Conservation (phyloP, 2,797 vertebrate species). For the Spondyliosoma cantharus region DNA sequence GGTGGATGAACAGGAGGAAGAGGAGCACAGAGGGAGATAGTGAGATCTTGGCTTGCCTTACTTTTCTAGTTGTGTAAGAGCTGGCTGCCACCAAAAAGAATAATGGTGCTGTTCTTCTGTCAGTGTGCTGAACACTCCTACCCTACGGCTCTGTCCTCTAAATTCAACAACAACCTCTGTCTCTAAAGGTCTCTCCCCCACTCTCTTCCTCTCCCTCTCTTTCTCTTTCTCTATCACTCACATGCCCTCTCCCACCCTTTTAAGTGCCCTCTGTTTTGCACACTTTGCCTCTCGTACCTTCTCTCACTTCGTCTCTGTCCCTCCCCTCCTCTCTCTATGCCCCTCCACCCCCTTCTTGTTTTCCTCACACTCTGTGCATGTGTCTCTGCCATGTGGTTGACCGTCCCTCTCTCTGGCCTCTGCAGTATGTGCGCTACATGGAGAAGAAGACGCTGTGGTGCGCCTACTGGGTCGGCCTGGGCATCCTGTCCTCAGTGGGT, state of each 20-base stretch:
- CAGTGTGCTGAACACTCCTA: slow-evolving; percentile 80
- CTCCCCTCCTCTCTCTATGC: slow-evolving; percentile 55
- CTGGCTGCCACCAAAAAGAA: slow-evolving; percentile 76
- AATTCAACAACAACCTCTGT: slow-evolving; percentile 76
- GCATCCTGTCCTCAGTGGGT: slow-evolving; percentile 90
- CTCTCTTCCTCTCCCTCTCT: slow-evolving; percentile 46
- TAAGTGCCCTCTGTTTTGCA: slow-evolving; percentile 70
- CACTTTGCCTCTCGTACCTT: slow-evolving; percentile 76
- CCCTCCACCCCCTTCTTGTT: slow-evolving; percentile 64
- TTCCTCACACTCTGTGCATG: slow-evolving; percentile 75
- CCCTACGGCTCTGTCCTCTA: slow-evolving; percentile 78
- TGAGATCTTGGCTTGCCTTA: slow-evolving; percentile 63
- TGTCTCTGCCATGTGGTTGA: slow-evolving; percentile 81
- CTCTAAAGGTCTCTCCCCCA: slow-evolving; percentile 58
- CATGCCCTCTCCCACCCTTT: slow-evolving; percentile 75
- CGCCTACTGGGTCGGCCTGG: slow-evolving; percentile 91
- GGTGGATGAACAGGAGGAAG: slow-evolving; percentile 39
- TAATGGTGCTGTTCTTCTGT: slow-evolving; percentile 80
- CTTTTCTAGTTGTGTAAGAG: slow-evolving; percentile 81
- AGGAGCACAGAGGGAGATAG: slow-evolving; percentile 21
- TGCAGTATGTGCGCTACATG: slow-evolving; percentile 88
- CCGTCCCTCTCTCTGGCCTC: slow-evolving; percentile 77
- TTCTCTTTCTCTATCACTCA: slow-evolving; percentile 59
- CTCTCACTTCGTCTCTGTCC: slow-evolving; percentile 59
- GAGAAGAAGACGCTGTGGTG: slow-evolving; percentile 91